These are phyloP conservation scores for Entosphenus tridentatus DNA, from an alignment of 2,113 vertebrate species.

Conservation along the genomic window DNA sequence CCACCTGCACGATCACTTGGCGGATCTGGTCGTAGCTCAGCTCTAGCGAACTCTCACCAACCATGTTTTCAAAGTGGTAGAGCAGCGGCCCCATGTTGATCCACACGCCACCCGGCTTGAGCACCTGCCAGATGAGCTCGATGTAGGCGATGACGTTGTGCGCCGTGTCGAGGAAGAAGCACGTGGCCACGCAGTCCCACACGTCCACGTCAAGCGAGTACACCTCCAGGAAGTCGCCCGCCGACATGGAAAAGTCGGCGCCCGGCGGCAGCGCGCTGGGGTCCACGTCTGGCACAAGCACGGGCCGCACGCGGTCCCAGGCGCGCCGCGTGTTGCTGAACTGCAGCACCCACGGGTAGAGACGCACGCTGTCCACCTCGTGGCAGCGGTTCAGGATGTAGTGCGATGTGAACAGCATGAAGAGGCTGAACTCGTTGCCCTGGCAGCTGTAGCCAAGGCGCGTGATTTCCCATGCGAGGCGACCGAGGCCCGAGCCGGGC, in stretches of 20 bases:
- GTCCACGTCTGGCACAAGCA: conserved; percentile 77
- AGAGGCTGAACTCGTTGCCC: conserved; percentile 99
- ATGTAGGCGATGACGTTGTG: conserved; percentile 94
- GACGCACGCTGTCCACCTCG: conserved; percentile 44
- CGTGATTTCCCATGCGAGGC: conserved; percentile 91
- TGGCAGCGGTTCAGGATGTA: conserved; percentile 93
- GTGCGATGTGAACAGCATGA: conserved; percentile 99
- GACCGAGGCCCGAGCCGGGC: conserved; percentile 86
- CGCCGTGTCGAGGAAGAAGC: conserved; percentile 96
- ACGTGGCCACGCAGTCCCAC: conserved; percentile 91
- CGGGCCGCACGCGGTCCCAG: conserved; percentile 61
- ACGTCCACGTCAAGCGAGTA: conserved; percentile 55
- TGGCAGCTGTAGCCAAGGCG: conserved; percentile 78
- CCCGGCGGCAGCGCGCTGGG: conserved; percentile 59
- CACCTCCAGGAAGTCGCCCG: conserved; percentile 89
- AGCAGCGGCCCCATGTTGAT: conserved; percentile 88
- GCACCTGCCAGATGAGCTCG: conserved; percentile 96
- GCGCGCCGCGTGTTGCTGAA: conserved; percentile 93
- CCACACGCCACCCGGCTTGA: conserved; percentile 91
- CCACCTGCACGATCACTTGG: conserved; percentile 53
- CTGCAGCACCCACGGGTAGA: conserved; percentile 97
- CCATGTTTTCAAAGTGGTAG: conserved; percentile 95
- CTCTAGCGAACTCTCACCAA: conserved; percentile 88
- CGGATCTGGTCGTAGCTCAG: conserved; percentile 87
- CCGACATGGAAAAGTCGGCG: conserved; percentile 93